A percentile compares a stretch with the other conserved stretches of the same genome.
Conservation (phyloP, 2,113 vertebrate genomes). For the Periophthalmus modestus region DNA sequence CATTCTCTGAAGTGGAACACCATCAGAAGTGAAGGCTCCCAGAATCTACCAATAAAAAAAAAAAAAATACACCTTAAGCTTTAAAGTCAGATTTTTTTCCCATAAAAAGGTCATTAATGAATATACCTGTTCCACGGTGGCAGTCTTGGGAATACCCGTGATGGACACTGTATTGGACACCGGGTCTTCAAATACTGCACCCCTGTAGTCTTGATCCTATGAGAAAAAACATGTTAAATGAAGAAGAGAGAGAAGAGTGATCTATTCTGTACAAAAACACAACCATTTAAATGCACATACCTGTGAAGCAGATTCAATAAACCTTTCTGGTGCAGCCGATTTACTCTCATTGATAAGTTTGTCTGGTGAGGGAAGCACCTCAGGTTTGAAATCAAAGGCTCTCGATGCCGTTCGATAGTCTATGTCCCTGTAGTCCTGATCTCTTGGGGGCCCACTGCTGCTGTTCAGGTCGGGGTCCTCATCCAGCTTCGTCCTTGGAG, state of each 20-base stretch:
- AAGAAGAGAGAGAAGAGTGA: conserved; percentile 10
- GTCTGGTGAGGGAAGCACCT: conserved; percentile 81
- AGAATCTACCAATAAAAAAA: conserved; percentile 67
- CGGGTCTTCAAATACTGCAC: conserved; percentile 84
- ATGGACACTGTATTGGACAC: conserved; percentile 90
- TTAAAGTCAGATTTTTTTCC: not conserved
- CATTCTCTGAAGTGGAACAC: conserved; percentile 79
- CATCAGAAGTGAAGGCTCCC: conserved; percentile 76
- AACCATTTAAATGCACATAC: conserved; percentile 46
- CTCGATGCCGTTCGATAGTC: conserved; percentile 88
- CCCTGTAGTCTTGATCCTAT: conserved; percentile 97
- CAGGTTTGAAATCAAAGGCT: conserved; percentile 84
- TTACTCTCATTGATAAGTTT: conserved; percentile 75
- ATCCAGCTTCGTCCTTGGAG: conserved; percentile 48
- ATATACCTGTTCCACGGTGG: conserved; percentile 90
- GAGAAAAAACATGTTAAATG: conserved; percentile 1
- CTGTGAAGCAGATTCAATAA: conserved; percentile 74
- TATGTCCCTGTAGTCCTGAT: conserved; percentile 93
- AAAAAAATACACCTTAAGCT: not conserved
- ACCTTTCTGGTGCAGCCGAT: conserved; percentile 54
- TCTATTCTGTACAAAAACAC: not conserved
- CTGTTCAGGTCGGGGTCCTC: conserved; percentile 76
- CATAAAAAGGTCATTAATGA: not conserved
- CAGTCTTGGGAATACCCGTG: conserved; percentile 90
- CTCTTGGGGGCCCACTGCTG: conserved; percentile 82